Percentiles rank a stretch among this genome's conserved stretches.
Conservation (phyloP, 1,140 invertebrate species). For the Harpegnathos saltator region DNA sequence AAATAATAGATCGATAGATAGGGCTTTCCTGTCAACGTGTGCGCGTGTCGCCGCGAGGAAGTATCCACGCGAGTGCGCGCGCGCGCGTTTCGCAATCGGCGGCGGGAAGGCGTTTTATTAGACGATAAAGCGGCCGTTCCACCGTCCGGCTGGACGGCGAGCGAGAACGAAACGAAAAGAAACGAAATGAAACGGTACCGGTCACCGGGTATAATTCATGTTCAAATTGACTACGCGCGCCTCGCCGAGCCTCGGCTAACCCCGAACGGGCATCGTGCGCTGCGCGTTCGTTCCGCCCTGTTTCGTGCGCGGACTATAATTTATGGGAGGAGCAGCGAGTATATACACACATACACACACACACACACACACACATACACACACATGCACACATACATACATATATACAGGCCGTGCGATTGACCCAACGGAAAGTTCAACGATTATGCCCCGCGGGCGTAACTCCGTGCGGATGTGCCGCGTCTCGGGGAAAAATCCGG, state of each 20-base stretch:
- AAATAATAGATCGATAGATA: slow-evolving; percentile 47
- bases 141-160: neutral
- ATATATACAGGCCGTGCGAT: slow-evolving; percentile 45
- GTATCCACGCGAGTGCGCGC: too few species aligned
- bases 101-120: slow-evolving; percentile 38
- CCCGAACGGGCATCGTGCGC: slow-evolving; percentile 36
- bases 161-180: too few species aligned
- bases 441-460: slow-evolving; percentile 41
- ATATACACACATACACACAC: slow-evolving; percentile 24
- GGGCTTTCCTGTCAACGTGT: slow-evolving; percentile 25
- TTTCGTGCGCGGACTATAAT: slow-evolving; percentile 56
- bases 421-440: slow-evolving; percentile 54
- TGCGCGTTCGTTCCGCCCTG: slow-evolving; percentile 58
- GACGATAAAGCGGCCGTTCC: slow-evolving; percentile 22
- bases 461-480: slow-evolving; percentile 33
- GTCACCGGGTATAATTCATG: slow-evolving; percentile 51
- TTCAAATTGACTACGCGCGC: slow-evolving; percentile 48
- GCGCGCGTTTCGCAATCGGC: slow-evolving; percentile 24
- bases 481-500: slow-evolving; percentile 18
- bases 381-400: too few species aligned
- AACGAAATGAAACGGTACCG: slow-evolving; percentile 37
- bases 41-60: slow-evolving; percentile 13
- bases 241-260: slow-evolving; percentile 36
- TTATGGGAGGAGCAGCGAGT: slow-evolving; percentile 52
- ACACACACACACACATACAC: too few species aligned